phyloP scores from a whole-genome alignment of 2,113 vertebrate genomes.

The Anguilla rostrata region DNA sequence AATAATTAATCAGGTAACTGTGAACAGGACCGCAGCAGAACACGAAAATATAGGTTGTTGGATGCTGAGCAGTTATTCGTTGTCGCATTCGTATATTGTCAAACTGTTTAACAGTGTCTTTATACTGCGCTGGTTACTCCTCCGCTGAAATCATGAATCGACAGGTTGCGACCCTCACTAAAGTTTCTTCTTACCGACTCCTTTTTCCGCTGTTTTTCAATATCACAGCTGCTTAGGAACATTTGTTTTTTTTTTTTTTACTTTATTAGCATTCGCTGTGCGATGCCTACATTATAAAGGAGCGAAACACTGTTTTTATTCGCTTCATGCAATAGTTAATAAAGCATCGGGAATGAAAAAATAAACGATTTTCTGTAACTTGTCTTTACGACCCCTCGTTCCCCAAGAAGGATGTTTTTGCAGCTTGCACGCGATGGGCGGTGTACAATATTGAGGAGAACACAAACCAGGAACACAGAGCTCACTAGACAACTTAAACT shows the following conservation, averaged over 20 bases:
- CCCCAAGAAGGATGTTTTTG: not conserved
- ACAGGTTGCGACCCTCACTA: not conserved
- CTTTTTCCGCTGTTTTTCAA: not conserved
- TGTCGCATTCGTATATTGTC: not conserved
- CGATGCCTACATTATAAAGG: too few species aligned
- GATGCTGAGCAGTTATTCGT: not conserved
- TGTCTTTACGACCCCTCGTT: not conserved
- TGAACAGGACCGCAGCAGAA: not conserved
- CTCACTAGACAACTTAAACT: not conserved
- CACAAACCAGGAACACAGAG: not conserved
- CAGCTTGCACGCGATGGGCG: not conserved
- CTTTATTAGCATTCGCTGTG: too few species aligned
- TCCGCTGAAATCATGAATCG: too few species aligned
- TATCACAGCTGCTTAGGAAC: not conserved
- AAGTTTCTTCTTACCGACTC: not conserved
- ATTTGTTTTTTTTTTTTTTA: not conserved
- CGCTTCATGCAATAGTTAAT: too few species aligned
- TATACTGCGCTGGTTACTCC: too few species aligned
- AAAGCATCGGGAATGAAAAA: too few species aligned
- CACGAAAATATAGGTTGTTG: not conserved
- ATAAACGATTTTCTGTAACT: not conserved
- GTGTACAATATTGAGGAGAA: not conserved
- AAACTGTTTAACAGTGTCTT: too few species aligned
- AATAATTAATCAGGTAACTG: not conserved
- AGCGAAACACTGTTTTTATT: too few species aligned